Base-by-base conservation (phyloP, 2,113 vertebrate genomes). In the Trichechus manatus region DNA sequence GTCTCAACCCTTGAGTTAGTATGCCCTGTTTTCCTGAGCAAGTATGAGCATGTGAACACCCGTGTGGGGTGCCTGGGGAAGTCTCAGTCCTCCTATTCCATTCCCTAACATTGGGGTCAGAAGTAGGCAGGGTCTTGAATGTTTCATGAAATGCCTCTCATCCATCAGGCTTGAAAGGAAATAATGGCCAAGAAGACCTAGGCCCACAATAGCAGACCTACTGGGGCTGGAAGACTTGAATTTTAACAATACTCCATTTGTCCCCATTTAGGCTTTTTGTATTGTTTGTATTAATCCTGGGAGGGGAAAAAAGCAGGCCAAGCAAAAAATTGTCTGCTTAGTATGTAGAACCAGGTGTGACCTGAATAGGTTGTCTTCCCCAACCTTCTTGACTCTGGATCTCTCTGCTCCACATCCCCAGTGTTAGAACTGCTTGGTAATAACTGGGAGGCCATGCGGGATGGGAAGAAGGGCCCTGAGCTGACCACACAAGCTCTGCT, bases 61-160 rank as follows among this genome's bases (percentile, higher is more conserved):
- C n/a, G 63, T 27, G 0, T 84, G 81, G 80, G 39, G 91, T 75
- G 79, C 95, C 33, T 42, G 0, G 25, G 72, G 88, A 89, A 47
- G 79, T 70, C 39, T 68, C 31, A 1, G 27, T 11, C 53, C 15
- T 93, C 70, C 44, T 50, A 20, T 72, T 72, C 53, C 77, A 90
- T 91, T 93, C 0, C 11, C 84, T 97, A 19, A 64, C 64, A 92
- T 83, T 84, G 78, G 94, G 87, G 89, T 94, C 80, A 91, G 84
- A 53, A 78, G 63, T 9, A 87, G 89, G 74, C 72, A 95, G 29
- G 27, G 42, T 87, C 64, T 87, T 92, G 87, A 87, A 72, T 72
- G 70, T 70, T 89, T 95, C 94, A 77, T n/a, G 50, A 93, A 88
- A n/a, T 70, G 79, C 94, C 44, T 66, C 50, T 77, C 33, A 75